A percentile compares a stretch with the other conserved stretches of the same genome.
These are phyloP conservation scores for Dendrolimus houi DNA, from an alignment of 2,888 invertebrate genomes.

Conservation along the genomic window DNA sequence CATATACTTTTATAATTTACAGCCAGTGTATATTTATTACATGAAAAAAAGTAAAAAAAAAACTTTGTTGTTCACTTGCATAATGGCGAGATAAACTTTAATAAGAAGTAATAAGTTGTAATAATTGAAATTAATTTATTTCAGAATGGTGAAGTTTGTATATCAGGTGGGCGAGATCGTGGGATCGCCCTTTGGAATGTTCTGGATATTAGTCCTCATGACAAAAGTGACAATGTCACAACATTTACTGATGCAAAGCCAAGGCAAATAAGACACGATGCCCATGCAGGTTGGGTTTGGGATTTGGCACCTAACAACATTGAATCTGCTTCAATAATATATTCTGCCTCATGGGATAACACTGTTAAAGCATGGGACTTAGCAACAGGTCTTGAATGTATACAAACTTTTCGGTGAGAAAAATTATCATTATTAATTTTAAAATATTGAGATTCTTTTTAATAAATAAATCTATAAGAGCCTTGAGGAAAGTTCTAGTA, in stretches of 20 bases:
- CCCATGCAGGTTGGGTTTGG: conserved; percentile 81
- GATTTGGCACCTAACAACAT: conserved; percentile 64
- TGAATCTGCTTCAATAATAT: conserved; percentile 56
- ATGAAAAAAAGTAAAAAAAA: too few relatives aligned
- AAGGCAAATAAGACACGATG: conserved; percentile 49
- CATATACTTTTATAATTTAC: too few relatives aligned
- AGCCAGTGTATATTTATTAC: too few relatives aligned
- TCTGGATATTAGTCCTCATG: conserved; percentile 36
- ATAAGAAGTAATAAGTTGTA: too few relatives aligned
- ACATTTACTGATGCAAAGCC: conserved; percentile 40
- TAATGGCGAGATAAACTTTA: too few relatives aligned
- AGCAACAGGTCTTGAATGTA: conserved; percentile 49
- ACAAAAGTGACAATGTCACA: conserved; percentile 29
- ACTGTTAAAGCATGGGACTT: conserved; percentile 77
- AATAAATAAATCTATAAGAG: too few relatives aligned
- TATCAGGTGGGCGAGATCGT: conserved; percentile 78
- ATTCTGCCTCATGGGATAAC: conserved; percentile 79
- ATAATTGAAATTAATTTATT: conserved; percentile 8
- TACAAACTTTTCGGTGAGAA: conserved; percentile 64
- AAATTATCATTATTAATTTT: not conserved
- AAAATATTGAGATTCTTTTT: too few relatives aligned
- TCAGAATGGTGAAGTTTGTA: conserved; percentile 64
- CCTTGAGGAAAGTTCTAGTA: too few relatives aligned
- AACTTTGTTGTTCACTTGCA: too few relatives aligned
- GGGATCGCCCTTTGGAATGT: conserved; percentile 73